Base-by-base conservation (phyloP, 2,888 invertebrate species). In the Caenorhabditis virilis region DNA sequence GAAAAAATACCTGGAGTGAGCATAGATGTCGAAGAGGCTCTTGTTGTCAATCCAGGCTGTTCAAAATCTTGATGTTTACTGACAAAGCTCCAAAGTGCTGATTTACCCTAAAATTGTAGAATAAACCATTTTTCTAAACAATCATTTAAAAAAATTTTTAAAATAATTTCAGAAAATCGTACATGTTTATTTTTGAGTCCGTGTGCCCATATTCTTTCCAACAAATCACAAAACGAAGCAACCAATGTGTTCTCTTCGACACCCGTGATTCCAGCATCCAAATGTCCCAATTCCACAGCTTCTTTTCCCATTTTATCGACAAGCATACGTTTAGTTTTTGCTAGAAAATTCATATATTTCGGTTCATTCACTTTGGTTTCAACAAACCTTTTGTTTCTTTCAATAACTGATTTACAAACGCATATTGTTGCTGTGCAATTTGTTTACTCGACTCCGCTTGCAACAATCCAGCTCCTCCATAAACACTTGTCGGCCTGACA, bases 161-260 rank as follows among this genome's bases (percentile, higher is more conserved):
- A 30, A 30, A 30, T 30, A 30, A 30, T 30, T 30, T n/a, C n/a
- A n/a, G n/a, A n/a, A 13, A 23, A 39, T 26, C 26, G n/a, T 66
- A 88, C 88, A 86, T 93, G 90, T 85, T 95, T 97, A 64, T 90
- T 91, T 79, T 93, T 93, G 50, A 95, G 86, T 0, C 97, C 98
- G 83, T 98, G 97, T 0, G 93, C 92, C 97, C 97, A 98, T 25
- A 97, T 91, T 73, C 97, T 88, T 85, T 98, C 98, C 46, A 98
- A 85, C 52, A 98, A 88, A 86, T 98, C 98, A 85, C 98, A 98
- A 4, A 98, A 87, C 56, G 94, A 92, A n/a, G 95, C 95, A 1
- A 82, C 95, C 78, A 98, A 88, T 0, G 97, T 97, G 83, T 94
- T 97, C 84, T 98, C 98, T 85, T 98, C 97, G 0, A 94, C 90